Percentiles rank a stretch among this genome's conserved stretches.
phyloP scores from a whole-genome alignment of 1,140 invertebrate genomes.

The Drosophila lowei region DNA sequence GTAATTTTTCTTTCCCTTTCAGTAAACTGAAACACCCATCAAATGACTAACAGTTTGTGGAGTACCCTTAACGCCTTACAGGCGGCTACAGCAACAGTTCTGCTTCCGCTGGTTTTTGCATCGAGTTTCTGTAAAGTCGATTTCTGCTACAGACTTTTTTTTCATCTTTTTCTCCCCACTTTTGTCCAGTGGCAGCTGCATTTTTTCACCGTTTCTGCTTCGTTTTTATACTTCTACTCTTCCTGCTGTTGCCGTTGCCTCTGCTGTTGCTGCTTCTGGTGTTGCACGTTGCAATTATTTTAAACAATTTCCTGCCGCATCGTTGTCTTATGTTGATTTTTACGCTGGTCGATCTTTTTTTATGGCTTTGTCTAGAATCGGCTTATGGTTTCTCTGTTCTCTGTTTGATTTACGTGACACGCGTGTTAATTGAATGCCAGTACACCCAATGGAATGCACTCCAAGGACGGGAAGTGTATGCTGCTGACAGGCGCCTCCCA shows the following conservation, averaged over 20 bases:
- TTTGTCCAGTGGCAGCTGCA: slow-evolving; percentile 46
- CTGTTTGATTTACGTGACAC: slow-evolving; percentile 69
- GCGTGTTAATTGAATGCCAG: slow-evolving; percentile 58
- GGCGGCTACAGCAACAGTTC: neutral
- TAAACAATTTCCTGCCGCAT: slow-evolving; percentile 68
- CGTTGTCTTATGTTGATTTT: slow-evolving; percentile 36
- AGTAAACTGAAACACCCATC: too few relatives aligned
- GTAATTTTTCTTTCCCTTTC: too few relatives aligned
- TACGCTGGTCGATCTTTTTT: slow-evolving; percentile 27
- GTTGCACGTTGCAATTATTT: slow-evolving; percentile 64
- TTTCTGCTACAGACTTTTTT: slow-evolving; percentile 4
- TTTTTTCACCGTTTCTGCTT: slow-evolving; percentile 20
- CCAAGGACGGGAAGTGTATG: slow-evolving; percentile 7
- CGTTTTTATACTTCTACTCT: slow-evolving; percentile 16
- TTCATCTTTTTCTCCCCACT: slow-evolving; percentile 32
- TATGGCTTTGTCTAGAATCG: slow-evolving; percentile 46
- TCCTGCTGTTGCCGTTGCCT: too few relatives aligned
- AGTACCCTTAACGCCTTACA: neutral
- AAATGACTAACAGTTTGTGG: too few relatives aligned
- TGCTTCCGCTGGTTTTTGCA: slow-evolving; percentile 30
- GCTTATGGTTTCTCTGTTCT: slow-evolving; percentile 33
- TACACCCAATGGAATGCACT: slow-evolving; percentile 35
- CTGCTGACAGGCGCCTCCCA: slow-evolving; percentile 52
- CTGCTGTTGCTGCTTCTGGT: neutral
- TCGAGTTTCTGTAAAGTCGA: neutral